Evolutionary conservation across 2,113 vertebrate species (phyloP).

Genomic region (Emberiza fucata): DNA sequence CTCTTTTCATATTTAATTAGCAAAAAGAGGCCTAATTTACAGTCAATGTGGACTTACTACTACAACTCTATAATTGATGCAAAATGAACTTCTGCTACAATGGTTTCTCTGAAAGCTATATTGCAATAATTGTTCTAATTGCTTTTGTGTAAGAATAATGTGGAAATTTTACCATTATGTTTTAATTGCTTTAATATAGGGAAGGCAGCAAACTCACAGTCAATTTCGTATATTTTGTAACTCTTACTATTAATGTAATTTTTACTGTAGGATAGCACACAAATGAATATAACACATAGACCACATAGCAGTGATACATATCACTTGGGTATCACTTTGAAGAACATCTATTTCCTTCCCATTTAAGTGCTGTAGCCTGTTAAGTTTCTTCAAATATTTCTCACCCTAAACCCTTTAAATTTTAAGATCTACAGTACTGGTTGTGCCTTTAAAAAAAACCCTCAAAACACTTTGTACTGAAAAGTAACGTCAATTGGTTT

Average conservation of each 20-base stretch:
- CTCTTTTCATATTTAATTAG: background rate
- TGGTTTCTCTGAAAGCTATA: background rate
- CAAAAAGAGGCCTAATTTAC: background rate
- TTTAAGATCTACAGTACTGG: too few species aligned
- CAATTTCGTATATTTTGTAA: background rate
- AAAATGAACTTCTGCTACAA: background rate
- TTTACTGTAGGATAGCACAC: background rate
- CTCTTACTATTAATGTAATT: background rate
- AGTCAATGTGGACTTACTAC: background rate
- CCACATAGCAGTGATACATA: background rate
- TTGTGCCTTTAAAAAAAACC: background rate
- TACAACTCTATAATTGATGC: background rate
- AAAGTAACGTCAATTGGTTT: background rate
- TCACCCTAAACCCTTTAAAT: background rate
- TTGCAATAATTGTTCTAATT: background rate
- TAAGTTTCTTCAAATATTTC: background rate
- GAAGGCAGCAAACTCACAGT: background rate
- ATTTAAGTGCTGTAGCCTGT: background rate
- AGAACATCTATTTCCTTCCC: background rate
- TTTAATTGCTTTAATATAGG: slow-evolving; percentile 27
- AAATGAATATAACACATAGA: background rate
- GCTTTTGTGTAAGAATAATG: background rate
- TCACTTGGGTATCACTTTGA: background rate
- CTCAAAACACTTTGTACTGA: background rate
- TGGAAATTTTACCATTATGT: background rate